Evolutionary conservation across 37 sponge, comb jelly and placozoan genomes (phyloP), one percentile per base, ranked within the genome.

Genomic region (Ephydatia muelleri): DNA sequence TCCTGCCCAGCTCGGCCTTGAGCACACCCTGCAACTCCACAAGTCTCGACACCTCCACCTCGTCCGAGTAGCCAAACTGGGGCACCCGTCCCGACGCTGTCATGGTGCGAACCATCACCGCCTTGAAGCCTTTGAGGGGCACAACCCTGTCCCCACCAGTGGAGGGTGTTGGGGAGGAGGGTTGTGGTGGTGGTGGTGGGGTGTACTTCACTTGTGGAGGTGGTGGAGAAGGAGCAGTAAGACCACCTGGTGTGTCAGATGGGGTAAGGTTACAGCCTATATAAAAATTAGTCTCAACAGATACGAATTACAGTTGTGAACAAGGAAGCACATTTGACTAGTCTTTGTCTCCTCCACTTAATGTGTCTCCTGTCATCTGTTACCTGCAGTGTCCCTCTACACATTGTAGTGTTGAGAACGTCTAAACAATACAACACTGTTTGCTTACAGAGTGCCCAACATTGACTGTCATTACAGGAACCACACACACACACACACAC

Each of bases 61-160:
- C 99, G 75, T 99, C 99, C 69, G 88, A 90, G 79, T 91, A 99
- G 2, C 95, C 97, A 82, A 99, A 97, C 88, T 95, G 94, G 1
- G 99, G 99, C 27, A 99, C 87, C 37, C 81, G 72, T 30, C 93
- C 93, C 32, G 99, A 93, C 32, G 76, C 84, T 6, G 97, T 95
- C 99, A 99, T 99, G 4, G 99, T 99, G 69, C 87, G 88, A 14
- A 96, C 96, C 99, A 99, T 99, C 31, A 92, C 89, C 2, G 86
- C 86, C 65, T 88, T 86, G 79, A 91, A 81, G 5, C 94, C 96
- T 33, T 83, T 90, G 33, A 97, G 78, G 2, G 79, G 70, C 86
- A 80, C 90, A 23, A 32, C 73, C 68, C 71, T 73, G 75, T 97
- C 97, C 27, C 47, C 81, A 13, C 57, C 16, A 11, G 69, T 27